Conservation (phyloP, 1,140 invertebrate genomes). For the Zaprionus taronus region DNA sequence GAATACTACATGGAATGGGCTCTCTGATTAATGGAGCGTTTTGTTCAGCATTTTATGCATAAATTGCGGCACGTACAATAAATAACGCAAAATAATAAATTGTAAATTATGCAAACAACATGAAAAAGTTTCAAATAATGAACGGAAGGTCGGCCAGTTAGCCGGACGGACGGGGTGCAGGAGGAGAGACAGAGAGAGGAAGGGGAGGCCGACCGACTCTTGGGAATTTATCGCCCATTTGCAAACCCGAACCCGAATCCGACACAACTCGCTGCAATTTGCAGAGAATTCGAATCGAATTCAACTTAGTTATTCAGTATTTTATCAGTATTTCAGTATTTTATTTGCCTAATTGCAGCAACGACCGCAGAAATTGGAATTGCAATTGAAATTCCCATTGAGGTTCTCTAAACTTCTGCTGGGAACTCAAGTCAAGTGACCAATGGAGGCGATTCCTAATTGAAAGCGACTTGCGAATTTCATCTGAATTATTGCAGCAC, state of each 20-base stretch:
- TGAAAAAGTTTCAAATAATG: conserved; percentile 73
- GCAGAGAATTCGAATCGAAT: conserved; percentile 35
- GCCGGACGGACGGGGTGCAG: background rate
- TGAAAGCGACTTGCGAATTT: conserved; percentile 63
- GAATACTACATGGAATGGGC: conserved; percentile 48
- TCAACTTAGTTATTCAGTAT: conserved; percentile 29
- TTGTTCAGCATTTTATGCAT: conserved; percentile 76
- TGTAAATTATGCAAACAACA: conserved; percentile 79
- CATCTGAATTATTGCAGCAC: conserved; percentile 65
- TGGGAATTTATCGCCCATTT: conserved; percentile 48
- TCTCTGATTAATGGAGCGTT: conserved; percentile 76
- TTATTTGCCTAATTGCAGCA: conserved; percentile 45
- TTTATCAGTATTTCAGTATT: conserved; percentile 15
- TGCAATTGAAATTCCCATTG: conserved; percentile 24
- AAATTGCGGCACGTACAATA: conserved; percentile 77
- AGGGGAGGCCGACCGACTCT: conserved; percentile 13
- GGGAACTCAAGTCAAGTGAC: conserved; percentile 50
- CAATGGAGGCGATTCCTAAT: conserved; percentile 41
- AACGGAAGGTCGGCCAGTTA: conserved; percentile 54
- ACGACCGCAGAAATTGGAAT: conserved; percentile 7
- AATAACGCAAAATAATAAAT: conserved; percentile 78
- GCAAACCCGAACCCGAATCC: conserved; percentile 53
- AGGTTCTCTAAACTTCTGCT: conserved; percentile 30
- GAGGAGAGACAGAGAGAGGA: background rate
- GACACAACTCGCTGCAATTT: conserved; percentile 64